These are phyloP conservation scores for Clarias gariepinus DNA, from an alignment of 2,113 vertebrate species.

Conservation along the genomic window DNA sequence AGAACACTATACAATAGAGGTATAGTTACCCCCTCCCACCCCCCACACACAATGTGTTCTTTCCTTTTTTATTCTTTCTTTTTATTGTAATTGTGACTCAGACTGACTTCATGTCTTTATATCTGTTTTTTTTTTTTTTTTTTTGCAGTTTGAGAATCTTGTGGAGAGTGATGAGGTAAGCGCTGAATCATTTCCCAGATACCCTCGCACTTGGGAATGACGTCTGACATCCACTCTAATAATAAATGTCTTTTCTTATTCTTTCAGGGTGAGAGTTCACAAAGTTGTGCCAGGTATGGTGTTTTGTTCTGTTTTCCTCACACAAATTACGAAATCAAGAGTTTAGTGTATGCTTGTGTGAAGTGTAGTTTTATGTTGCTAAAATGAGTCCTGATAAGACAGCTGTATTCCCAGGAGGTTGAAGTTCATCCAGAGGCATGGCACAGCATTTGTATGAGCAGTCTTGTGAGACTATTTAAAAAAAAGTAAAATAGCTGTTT, in stretches of 20 bases:
- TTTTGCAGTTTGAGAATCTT: constrained; percentile 78
- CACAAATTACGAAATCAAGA: not conserved
- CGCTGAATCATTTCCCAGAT: not conserved
- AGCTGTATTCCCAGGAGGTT: not conserved
- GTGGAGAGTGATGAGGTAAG: constrained; percentile 80
- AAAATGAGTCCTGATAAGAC: not conserved
- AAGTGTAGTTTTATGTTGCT: not conserved
- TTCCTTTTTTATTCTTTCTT: not conserved
- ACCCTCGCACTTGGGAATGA: not conserved
- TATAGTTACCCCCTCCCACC: not conserved
- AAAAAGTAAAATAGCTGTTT: not conserved
- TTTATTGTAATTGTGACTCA: not conserved
- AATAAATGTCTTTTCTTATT: constrained; percentile 24
- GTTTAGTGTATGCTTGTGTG: not conserved
- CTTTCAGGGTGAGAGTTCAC: constrained; percentile 72
- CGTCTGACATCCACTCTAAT: not conserved
- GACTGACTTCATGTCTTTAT: not conserved
- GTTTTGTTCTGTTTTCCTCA: constrained; percentile 10
- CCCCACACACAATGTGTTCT: not conserved
- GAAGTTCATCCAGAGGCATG: not conserved
- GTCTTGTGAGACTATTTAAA: not conserved
- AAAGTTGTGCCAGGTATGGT: constrained; percentile 68
- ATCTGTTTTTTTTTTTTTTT: not conserved
- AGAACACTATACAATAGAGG: constrained; percentile 74
- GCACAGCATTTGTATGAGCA: not conserved